Conservation (phyloP, 2,797 vertebrate genomes). For the Notoglanidium macrostoma region DNA sequence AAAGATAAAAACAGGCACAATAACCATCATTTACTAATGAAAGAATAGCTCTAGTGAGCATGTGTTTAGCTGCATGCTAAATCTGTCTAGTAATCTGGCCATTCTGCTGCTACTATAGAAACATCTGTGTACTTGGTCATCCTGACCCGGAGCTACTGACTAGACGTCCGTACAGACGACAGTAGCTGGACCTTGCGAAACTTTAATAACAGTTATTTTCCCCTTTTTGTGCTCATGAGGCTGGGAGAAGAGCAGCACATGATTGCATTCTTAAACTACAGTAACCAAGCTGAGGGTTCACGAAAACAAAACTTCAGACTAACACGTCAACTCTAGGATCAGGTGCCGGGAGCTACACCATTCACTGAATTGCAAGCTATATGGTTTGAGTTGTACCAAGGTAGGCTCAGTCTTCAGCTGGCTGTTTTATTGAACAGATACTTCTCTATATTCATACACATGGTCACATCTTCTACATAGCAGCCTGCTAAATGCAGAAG, state of each 20-base stretch:
- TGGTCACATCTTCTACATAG: not conserved
- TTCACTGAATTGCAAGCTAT: not conserved
- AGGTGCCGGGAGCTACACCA: not conserved
- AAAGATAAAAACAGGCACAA: too few species aligned
- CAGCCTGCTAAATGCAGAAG: not conserved
- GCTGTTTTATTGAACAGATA: not conserved
- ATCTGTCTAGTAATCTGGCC: too few species aligned
- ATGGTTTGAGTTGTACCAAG: not conserved
- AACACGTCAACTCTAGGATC: not conserved
- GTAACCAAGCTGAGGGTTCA: not conserved
- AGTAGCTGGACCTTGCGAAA: not conserved
- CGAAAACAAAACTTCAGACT: not conserved
- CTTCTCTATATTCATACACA: not conserved
- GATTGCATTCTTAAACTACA: not conserved
- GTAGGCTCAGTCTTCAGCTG: not conserved
- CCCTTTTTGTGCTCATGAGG: not conserved
- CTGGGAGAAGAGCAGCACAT: not conserved
- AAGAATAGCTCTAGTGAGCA: too few species aligned
- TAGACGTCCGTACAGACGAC: not conserved
- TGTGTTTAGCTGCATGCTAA: too few species aligned
- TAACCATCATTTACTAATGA: too few species aligned
- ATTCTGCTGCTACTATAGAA: not conserved
- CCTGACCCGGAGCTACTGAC: not conserved
- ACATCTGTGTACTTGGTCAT: not conserved
- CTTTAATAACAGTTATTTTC: not conserved